Evolutionary conservation across 2,797 vertebrate genomes (phyloP), one percentile per base, ranked within the genome.

Genomic region (Danionella dracula): DNA sequence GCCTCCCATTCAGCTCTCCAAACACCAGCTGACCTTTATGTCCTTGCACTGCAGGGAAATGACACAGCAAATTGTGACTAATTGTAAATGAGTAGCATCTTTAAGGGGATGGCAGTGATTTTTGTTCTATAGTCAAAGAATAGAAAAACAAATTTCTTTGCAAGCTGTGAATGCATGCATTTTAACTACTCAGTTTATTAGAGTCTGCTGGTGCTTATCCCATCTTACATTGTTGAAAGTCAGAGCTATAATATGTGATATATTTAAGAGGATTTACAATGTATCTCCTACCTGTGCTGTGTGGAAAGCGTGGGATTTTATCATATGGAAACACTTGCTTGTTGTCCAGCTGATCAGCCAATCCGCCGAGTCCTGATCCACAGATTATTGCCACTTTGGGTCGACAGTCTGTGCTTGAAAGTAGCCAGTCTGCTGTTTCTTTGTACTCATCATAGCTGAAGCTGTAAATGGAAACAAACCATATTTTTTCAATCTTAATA

Each of bases 11-110:
- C 74, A 94, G 84, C 53, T 70, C 82, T 58, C 93, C 92, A 11
- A 94, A 93, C 76, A 93, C 89, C 84, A 94, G 66, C 15, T 82
- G 78, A 41, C 92, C 90, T 1, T 40, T 70, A 0, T 93, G 92
- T 42, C 92, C 90, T n/a, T 37, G 13, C 38, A 90, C 90, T 91
- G 74, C 35, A 55, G 49, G 54, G 20, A 15, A 16, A 46, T n/a
- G 23, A 49, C 16, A n/a, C 3, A 17, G 15, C 9, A 13, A 37
- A n/a, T 29, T 20, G 29, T 71, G 17, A 46, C 45, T 29, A 10
- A 48, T 44, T 48, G 35, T 11, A 27, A 32, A 70, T 40, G 53
- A 27, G 23, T 27, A 3, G 3, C 23, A n/a, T n/a, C n/a, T n/a
- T n/a, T n/a, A n/a, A n/a, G n/a, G n/a, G n/a, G n/a, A n/a, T 27